Conservation (phyloP, 2,797 vertebrate species). For the Brachymystax lenok region DNA sequence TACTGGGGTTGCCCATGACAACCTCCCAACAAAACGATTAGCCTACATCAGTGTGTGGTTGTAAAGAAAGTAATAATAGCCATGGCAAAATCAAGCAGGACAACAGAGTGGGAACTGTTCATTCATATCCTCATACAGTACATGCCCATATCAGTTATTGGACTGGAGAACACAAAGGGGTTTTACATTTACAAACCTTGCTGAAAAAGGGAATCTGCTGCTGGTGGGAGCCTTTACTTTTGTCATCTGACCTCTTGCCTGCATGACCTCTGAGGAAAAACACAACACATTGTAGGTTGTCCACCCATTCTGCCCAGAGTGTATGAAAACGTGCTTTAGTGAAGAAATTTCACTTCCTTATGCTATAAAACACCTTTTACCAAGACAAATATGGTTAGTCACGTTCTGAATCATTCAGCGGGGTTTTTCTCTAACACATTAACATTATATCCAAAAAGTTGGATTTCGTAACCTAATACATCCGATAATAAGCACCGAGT, state of each 20-base stretch:
- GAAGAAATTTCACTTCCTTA: no score
- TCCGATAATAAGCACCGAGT: no score
- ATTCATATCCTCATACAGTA: slow-evolving; percentile 24
- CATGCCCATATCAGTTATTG: background rate
- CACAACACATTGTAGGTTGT: background rate
- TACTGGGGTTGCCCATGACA: slow-evolving; percentile 48
- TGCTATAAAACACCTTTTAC: no score
- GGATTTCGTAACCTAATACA: no score
- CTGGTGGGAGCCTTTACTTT: slow-evolving; percentile 85
- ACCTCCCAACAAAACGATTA: slow-evolving; percentile 62
- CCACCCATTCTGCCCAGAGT: no score
- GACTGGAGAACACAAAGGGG: background rate
- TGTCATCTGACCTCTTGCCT: slow-evolving; percentile 68
- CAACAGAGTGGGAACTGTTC: slow-evolving; percentile 13
- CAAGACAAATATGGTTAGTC: no score
- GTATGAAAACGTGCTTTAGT: no score
- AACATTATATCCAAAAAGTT: no score
- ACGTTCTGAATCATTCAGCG: no score
- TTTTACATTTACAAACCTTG: slow-evolving; percentile 74
- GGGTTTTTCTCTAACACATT: no score
- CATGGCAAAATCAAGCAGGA: slow-evolving; percentile 25
- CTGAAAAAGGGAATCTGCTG: slow-evolving; percentile 87
- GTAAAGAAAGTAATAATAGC: slow-evolving; percentile 22
- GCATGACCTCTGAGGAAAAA: slow-evolving; percentile 67
- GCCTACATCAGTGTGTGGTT: slow-evolving; percentile 31